Evolutionary conservation across 2,888 invertebrate species (phyloP), one percentile per base, ranked within the genome.

Genomic region (Oscheius sp.): DNA sequence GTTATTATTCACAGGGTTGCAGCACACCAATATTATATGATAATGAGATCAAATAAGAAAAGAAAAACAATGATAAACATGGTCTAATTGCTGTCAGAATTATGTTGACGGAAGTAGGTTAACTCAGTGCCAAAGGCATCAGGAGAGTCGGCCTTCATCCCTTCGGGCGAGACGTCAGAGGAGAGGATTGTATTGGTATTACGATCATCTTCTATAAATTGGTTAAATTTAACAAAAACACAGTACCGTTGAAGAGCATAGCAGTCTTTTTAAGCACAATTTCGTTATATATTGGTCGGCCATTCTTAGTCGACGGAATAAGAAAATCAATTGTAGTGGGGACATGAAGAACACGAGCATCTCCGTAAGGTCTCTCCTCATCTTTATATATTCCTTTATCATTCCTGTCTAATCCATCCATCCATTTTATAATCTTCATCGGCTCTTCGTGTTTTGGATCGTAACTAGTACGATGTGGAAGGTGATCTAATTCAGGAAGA

Each of bases 391-490:
- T 20, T 12, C 12, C 24, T 12, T 47, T 47, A 6, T 47, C 47
- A 5, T 47, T 14, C 5, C 20, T 47, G 22, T 20, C 47, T 3
- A 24, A 24, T 12, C 12, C 36, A 17, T 12, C 12, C 54, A 59
- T 59, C 59, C 59, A 28, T 28, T 59, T 41, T 26, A 28, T 59
- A n/a, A 41, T 59, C 28, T 59, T 38, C 38, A 41, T 38, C 38
- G 44, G 59, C 28, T 44, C 59, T 9, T 41, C 59, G 24, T 24
- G 22, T 24, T 41, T 44, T 30, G 14, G 14, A 9, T 17, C 17
- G 33, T 54, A 54, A 20, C 30, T 44, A 12, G 41, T 2, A 17
- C 30, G 26, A 9, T 44, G 44, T 1, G 59, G 57, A 12, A 38
- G 12, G 12, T 33, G 14, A 6, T 59, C 59, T 14, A 59, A 17